Percentiles rank a stretch among this genome's conserved stretches.
Conservation (phyloP, 2,888 invertebrate genomes). For the Uropetala carovei region DNA sequence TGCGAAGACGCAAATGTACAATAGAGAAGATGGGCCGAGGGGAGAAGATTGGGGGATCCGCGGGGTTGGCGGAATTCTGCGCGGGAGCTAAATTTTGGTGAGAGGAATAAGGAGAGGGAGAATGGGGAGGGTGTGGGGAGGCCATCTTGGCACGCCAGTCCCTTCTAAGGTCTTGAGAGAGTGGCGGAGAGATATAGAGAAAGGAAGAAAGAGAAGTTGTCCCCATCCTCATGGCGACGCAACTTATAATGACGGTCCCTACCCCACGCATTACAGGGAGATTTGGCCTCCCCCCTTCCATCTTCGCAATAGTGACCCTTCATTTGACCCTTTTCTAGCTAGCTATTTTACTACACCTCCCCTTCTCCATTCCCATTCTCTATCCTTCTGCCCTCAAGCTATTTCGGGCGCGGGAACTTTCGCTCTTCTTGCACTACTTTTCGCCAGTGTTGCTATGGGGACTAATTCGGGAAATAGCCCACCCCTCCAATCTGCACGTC, state of each 20-base stretch:
- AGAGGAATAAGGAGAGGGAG: neutral
- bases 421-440: too few relatives aligned
- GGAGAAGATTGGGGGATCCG: neutral
- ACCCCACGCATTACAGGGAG: slow-evolving; percentile 41
- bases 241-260: slow-evolving; percentile 62
- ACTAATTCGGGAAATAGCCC: too few relatives aligned
- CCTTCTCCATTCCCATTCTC: too few relatives aligned
- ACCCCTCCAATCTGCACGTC: too few relatives aligned
- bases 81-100: neutral
- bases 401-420: too few relatives aligned
- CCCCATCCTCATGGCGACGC: slow-evolving; percentile 44
- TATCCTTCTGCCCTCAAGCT: too few relatives aligned
- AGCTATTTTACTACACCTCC: too few relatives aligned
- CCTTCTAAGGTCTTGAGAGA: slow-evolving; percentile 55
- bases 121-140: neutral
- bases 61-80: neutral
- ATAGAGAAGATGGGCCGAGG: slow-evolving; percentile 48
- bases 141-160: slow-evolving; percentile 46
- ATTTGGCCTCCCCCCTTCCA: neutral
- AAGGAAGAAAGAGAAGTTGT: slow-evolving; percentile 45
- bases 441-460: too few relatives aligned
- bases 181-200: slow-evolving; percentile 49
- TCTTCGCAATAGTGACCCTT: neutral
- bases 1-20: slow-evolving; percentile 58
- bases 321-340: too few relatives aligned